A percentile compares a stretch with the other conserved stretches of the same genome.
Evolutionary conservation across 2,113 vertebrate species (phyloP).

Genomic region (Halcyon malimbica): DNA sequence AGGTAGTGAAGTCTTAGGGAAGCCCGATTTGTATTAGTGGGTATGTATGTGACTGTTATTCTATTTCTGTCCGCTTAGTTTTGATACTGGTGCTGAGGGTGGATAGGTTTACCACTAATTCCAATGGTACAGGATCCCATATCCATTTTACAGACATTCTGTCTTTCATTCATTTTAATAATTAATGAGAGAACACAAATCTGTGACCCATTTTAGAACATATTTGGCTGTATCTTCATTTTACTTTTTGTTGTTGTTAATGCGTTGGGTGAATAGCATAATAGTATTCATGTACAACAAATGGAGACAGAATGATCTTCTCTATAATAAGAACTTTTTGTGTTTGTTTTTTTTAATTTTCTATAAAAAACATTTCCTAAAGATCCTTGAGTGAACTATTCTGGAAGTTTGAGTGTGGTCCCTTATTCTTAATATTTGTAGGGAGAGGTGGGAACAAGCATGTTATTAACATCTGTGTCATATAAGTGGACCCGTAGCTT

Average conservation of each 20-base stretch:
- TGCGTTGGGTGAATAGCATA: neutral
- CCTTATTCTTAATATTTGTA: neutral
- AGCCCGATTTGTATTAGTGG: neutral
- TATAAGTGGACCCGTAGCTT: neutral
- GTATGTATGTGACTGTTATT: accelerated
- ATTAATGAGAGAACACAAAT: neutral
- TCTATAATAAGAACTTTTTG: neutral
- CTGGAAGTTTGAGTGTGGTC: neutral
- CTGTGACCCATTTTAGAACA: accelerated
- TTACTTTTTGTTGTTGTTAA: neutral
- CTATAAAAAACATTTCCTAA: neutral
- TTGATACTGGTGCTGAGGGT: neutral
- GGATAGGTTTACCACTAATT: neutral
- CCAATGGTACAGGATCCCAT: neutral
- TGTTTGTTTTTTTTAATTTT: neutral
- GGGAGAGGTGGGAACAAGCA: neutral
- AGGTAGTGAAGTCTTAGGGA: neutral
- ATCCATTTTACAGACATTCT: neutral
- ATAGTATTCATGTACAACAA: accelerated
- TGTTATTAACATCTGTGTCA: accelerated
- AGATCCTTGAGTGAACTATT: neutral
- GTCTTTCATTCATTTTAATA: neutral
- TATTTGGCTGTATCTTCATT: accelerated
- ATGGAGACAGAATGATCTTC: neutral
- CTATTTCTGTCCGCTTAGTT: accelerated